Percentiles rank a stretch among this genome's conserved stretches.
Conservation (phyloP, 2,888 invertebrate species). For the Drosophila ustulata region DNA sequence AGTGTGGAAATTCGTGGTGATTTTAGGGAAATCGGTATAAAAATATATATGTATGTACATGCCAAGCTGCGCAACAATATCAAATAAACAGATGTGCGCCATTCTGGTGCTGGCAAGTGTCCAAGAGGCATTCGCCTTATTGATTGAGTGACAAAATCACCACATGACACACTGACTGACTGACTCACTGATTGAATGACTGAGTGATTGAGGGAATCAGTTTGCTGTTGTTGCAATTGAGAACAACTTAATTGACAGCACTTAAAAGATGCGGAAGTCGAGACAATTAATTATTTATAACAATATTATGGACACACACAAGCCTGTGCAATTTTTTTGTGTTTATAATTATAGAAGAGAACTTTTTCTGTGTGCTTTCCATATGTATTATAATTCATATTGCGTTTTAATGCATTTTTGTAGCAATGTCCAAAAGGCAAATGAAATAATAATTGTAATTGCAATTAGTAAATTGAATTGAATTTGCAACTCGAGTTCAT, state of each 20-base stretch:
- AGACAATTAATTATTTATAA: slow-evolving; percentile 16
- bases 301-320: background rate
- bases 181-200: slow-evolving; percentile 28
- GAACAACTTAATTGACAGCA: slow-evolving; percentile 41
- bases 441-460: slow-evolving; percentile 1
- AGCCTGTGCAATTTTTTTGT: background rate
- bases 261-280: slow-evolving; percentile 48
- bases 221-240: slow-evolving; percentile 25
- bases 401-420: background rate
- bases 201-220: slow-evolving; percentile 38
- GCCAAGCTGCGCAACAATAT: slow-evolving; percentile 32
- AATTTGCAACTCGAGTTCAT: slow-evolving; percentile 20
- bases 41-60: slow-evolving; percentile 37
- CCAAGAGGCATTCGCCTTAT: slow-evolving; percentile 56
- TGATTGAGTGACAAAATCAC: slow-evolving; percentile 49
- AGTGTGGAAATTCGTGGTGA: slow-evolving; percentile 18
- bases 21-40: slow-evolving; percentile 49
- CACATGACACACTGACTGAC: slow-evolving; percentile 33
- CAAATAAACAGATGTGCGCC: slow-evolving; percentile 68
- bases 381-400: slow-evolving; percentile 1
- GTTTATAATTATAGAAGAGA: slow-evolving; percentile 3
- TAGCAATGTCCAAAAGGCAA: background rate
- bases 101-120: slow-evolving; percentile 58
- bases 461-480: slow-evolving; percentile 11
- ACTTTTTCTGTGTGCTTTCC: background rate